Percentiles rank a stretch among this genome's conserved stretches.
Evolutionary conservation across 2,797 vertebrate species (phyloP).

Genomic region (Tadarida brasiliensis): DNA sequence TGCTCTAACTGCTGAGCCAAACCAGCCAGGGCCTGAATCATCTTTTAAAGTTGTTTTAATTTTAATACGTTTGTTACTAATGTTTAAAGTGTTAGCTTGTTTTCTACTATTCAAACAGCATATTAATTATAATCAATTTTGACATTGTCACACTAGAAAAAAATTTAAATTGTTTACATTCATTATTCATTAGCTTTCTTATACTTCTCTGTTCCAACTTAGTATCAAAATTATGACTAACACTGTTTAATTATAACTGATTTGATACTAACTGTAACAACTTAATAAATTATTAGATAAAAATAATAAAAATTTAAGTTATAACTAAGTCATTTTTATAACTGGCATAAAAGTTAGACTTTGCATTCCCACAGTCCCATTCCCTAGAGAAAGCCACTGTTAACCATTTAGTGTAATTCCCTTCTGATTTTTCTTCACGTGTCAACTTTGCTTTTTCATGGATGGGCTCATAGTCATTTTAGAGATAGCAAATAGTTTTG

Average conservation of each 20-base stretch:
- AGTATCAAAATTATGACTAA: constrained; percentile 12
- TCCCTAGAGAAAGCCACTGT: background rate
- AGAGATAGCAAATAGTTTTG: background rate
- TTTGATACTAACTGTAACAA: background rate
- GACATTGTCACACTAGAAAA: background rate
- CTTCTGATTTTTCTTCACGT: background rate
- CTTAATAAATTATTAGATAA: background rate
- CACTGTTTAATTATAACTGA: background rate
- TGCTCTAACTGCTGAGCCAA: no score
- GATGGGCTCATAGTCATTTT: background rate
- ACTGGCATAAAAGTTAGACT: background rate
- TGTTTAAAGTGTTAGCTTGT: background rate
- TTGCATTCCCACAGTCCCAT: background rate
- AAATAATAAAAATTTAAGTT: constrained; percentile 8
- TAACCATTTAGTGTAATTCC: background rate
- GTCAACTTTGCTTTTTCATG: constrained; percentile 42
- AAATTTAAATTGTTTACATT: background rate
- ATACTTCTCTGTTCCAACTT: constrained; percentile 1
- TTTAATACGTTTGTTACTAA: background rate
- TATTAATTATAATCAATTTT: constrained; percentile 5
- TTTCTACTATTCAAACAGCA: background rate
- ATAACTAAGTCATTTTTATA: constrained; percentile 23
- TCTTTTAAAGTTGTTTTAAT: constrained; percentile 10
- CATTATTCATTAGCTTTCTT: constrained; percentile 19
- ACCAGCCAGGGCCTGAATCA: no score